Base-by-base conservation (phyloP, 1,140 invertebrate species). In the Whitmania pigra region DNA sequence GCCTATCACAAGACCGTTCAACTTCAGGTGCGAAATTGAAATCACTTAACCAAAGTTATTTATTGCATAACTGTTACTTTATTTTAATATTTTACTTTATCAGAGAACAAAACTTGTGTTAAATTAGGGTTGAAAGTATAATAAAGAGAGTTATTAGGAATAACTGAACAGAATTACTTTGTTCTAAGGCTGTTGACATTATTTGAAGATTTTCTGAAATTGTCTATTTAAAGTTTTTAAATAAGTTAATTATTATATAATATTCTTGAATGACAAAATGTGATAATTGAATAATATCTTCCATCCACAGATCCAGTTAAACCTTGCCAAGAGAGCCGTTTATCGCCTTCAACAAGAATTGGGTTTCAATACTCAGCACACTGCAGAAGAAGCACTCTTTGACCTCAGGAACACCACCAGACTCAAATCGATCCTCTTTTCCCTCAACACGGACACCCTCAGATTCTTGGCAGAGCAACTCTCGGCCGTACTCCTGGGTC, bases 401-500 rank as follows among this genome's bases (percentile, higher is more conserved):
- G 73, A 53, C 22, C 25, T 27, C 29, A 25, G 22, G 57, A 17
- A 73, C 69, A 54, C 73, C 69, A 73, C 79, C 20, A 68, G 53
- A 15, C 73, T 75, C 43, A 72, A 77, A 72, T 72, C 72, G 71
- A 15, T 78, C 53, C 73, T 81, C 72, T 66, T 76, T 76, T 74
- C 77, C 76, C 60, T 75, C 75, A 57, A 72, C 75, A 43, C 69
- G 0, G 89, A 93, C 78, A 92, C 92, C 81, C 80, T 92, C 67
- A 84, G 88, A 49, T 86, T 90, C 29, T 85, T 94, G 0, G 87
- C 88, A 5, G 90, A 93, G 82, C 88, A 87, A 75, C 78, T 93
- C 20, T 85, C 92, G 2, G 90, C 93, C 78, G 87, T 90, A 71
- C 80, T 94, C 7, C 81, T 91, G 57, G 80, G 81, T 13, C 57